These are phyloP conservation scores for Gephyroberyx darwinii DNA, from an alignment of 2,797 vertebrate genomes.

Conservation along the genomic window DNA sequence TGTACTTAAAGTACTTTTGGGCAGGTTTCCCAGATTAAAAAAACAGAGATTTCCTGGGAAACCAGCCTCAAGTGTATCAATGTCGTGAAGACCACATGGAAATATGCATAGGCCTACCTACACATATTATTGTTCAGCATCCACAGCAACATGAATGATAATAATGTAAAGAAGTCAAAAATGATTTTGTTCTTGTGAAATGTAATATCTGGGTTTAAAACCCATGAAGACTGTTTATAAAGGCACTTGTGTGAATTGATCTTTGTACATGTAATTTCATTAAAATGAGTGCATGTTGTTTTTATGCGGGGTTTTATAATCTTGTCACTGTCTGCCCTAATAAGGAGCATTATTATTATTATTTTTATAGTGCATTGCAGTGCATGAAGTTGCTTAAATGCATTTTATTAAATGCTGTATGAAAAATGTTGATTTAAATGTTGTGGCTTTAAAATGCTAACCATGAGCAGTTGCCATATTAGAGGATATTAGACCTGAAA, in stretches of 20 bases:
- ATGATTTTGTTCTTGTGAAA: conserved; percentile 69
- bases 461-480: conserved; percentile 84
- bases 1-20: conserved; percentile 81
- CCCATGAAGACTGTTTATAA: conserved; percentile 76
- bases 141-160: conserved; percentile 58
- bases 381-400: conserved; percentile 93
- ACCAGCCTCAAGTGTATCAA: conserved; percentile 40
- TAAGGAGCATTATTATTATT: conserved; percentile 87
- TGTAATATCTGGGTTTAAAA: conserved; percentile 83
- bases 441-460: conserved; percentile 90
- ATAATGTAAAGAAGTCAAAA: conserved; percentile 57
- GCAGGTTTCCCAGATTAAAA: conserved; percentile 67
- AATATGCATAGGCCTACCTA: conserved; percentile 45
- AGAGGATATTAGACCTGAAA: conserved; percentile 55
- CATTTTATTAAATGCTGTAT: conserved; percentile 95
- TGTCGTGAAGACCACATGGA: conserved; percentile 54
- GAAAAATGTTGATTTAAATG: conserved; percentile 84
- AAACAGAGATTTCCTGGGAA: conserved; percentile 37
- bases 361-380: conserved; percentile 92
- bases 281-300: conserved; percentile 91
- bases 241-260: conserved; percentile 80
- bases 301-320: conserved; percentile 87
- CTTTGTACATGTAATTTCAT: conserved; percentile 88
- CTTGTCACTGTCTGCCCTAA: conserved; percentile 83
- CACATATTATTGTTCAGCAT: conserved; percentile 43